phyloP scores from a whole-genome alignment of 2,888 invertebrate species.

The Phasia obesa region DNA sequence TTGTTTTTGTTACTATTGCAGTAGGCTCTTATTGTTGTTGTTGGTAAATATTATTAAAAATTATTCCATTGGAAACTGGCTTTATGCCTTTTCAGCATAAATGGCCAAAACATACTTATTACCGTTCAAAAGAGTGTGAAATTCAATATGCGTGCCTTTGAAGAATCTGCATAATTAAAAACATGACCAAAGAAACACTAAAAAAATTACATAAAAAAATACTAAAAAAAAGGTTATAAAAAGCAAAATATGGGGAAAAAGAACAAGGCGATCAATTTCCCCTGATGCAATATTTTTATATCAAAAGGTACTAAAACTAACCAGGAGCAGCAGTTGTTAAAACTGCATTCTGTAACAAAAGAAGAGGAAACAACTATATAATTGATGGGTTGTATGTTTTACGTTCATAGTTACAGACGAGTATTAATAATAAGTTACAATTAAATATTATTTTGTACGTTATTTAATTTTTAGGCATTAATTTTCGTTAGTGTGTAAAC shows the following conservation, averaged over 20 bases:
- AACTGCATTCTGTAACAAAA: neutral
- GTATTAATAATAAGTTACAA: conserved; percentile 37
- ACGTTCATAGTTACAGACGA: neutral
- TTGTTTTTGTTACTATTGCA: conserved; percentile 15
- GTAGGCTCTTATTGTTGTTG: conserved; percentile 4
- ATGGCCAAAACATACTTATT: conserved; percentile 57
- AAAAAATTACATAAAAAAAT: neutral
- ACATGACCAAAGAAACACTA: conserved; percentile 27
- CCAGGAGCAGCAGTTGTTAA: conserved; percentile 33
- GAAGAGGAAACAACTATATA: conserved; percentile 42
- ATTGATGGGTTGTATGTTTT: neutral
- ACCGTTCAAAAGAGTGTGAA: conserved; percentile 65
- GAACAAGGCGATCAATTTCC: conserved; percentile 60
- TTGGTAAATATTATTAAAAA: conserved; percentile 58
- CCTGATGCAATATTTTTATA: conserved; percentile 5
- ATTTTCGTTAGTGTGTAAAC: conserved; percentile 6
- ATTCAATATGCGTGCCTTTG: conserved; percentile 68
- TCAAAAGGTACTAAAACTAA: neutral
- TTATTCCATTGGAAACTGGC: conserved; percentile 48
- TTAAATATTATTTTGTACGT: conserved; percentile 24
- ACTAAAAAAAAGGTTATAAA: conserved; percentile 37
- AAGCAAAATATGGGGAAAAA: conserved; percentile 37
- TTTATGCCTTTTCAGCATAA: conserved; percentile 25
- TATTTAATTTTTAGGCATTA: conserved; percentile 18
- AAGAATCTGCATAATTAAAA: conserved; percentile 66